Conservation (phyloP, 2,888 invertebrate genomes). For the Hedychridium roseum region DNA sequence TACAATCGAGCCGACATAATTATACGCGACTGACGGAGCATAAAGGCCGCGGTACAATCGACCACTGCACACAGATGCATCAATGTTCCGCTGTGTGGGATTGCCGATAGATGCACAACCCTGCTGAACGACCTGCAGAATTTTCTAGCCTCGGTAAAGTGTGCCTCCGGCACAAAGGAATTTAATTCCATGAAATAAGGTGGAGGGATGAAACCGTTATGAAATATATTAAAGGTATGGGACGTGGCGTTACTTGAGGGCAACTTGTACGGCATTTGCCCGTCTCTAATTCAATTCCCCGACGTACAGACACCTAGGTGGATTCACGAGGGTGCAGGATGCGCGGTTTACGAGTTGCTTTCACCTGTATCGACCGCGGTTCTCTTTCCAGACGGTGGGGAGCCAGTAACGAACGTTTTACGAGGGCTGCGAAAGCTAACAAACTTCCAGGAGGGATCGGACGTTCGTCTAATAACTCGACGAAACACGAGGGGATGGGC, state of each 20-base stretch:
- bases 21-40: constrained; percentile 33
- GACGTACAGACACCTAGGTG: too few species aligned
- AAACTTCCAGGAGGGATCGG: constrained; percentile 6
- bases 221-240: too few species aligned
- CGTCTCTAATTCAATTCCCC: too few species aligned
- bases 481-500: background rate
- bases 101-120: constrained; percentile 27
- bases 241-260: too few species aligned
- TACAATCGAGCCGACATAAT: constrained; percentile 25
- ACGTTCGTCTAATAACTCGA: constrained; percentile 6
- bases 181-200: too few species aligned
- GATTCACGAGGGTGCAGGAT: too few species aligned
- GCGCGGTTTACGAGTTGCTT: background rate
- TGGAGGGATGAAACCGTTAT: too few species aligned
- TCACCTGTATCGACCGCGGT: too few species aligned
- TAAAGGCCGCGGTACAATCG: constrained; percentile 38
- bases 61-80: constrained; percentile 17
- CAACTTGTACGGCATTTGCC: too few species aligned
- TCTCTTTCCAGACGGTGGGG: background rate
- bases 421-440: background rate
- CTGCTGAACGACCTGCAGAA: too few species aligned
- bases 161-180: too few species aligned
- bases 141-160: too few species aligned
- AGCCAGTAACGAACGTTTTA: constrained; percentile 1
- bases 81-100: constrained; percentile 24